These are phyloP conservation scores for Papilio elwesi DNA, from an alignment of 2,888 invertebrate genomes.

Conservation along the genomic window DNA sequence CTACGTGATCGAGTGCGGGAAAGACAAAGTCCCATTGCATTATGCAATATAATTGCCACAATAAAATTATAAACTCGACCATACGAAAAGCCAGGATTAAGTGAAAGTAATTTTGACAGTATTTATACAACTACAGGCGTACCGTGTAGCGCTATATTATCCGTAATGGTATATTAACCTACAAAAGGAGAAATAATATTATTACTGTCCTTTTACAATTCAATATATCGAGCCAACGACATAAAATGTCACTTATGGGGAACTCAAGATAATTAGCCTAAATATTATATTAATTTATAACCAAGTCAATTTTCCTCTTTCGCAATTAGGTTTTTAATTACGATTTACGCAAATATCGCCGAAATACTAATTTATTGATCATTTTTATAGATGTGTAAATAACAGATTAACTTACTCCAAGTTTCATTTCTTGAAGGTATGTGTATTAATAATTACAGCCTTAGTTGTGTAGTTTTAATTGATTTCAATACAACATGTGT, in stretches of 20 bases:
- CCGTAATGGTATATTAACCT: conserved; percentile 33
- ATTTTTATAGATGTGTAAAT: no score
- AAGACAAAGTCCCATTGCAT: conserved; percentile 62
- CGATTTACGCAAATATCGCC: background rate
- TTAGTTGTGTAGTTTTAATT: no score
- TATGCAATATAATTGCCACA: conserved; percentile 79
- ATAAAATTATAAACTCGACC: conserved; percentile 64
- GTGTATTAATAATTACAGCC: no score
- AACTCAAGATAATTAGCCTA: background rate
- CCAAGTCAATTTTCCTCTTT: background rate
- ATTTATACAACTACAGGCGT: conserved; percentile 21
- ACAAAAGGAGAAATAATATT: conserved; percentile 24
- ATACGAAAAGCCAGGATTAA: conserved; percentile 66
- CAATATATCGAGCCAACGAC: background rate
- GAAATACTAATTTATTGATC: no score
- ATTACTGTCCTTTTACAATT: conserved; percentile 18
- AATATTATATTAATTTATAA: background rate
- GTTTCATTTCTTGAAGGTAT: no score
- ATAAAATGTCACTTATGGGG: conserved; percentile 1
- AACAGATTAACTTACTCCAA: no score
- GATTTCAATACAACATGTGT: no score
- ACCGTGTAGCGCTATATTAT: conserved; percentile 38
- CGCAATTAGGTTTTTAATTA: background rate
- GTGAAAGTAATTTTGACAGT: conserved; percentile 66
- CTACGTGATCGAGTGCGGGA: conserved; percentile 78